These are phyloP conservation scores for Lobophora halterata DNA, from an alignment of 2,888 invertebrate species.

Conservation along the genomic window DNA sequence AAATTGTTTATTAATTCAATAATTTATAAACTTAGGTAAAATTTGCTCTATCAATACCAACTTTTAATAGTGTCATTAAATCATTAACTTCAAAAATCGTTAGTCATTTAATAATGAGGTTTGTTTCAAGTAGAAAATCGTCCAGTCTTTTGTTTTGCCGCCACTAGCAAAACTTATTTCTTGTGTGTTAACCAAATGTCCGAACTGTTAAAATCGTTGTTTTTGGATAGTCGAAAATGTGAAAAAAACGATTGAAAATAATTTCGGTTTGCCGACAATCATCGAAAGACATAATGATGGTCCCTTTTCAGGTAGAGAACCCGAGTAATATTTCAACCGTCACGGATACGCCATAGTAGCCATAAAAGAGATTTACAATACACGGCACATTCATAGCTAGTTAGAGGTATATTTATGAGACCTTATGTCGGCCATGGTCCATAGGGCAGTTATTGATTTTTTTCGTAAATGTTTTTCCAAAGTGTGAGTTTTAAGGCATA, in stretches of 20 bases:
- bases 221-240: slow-evolving; percentile 58
- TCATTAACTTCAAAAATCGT: slow-evolving; percentile 35
- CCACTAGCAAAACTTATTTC: slow-evolving; percentile 45
- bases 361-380: slow-evolving; percentile 78
- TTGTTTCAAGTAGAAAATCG: slow-evolving; percentile 51
- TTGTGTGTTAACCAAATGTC: slow-evolving; percentile 48
- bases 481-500: slow-evolving; percentile 60
- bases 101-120: slow-evolving; percentile 46
- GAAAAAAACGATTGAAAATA: slow-evolving; percentile 62
- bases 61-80: slow-evolving; percentile 40
- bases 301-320: slow-evolving; percentile 77
- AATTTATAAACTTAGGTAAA: too few relatives aligned
- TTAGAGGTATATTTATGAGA: slow-evolving; percentile 65
- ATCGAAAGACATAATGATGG: slow-evolving; percentile 70
- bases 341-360: slow-evolving; percentile 67
- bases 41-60: too few relatives aligned
- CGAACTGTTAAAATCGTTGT: slow-evolving; percentile 64
- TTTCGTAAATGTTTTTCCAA: slow-evolving; percentile 55
- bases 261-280: slow-evolving; percentile 75
- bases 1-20: too few relatives aligned
- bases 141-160: slow-evolving; percentile 48
- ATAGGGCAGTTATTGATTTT: slow-evolving; percentile 60
- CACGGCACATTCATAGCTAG: slow-evolving; percentile 70
- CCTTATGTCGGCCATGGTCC: slow-evolving; percentile 69
- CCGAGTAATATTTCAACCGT: slow-evolving; percentile 77